Conservation (phyloP, 2,113 vertebrate genomes). For the Ameiurus melas region DNA sequence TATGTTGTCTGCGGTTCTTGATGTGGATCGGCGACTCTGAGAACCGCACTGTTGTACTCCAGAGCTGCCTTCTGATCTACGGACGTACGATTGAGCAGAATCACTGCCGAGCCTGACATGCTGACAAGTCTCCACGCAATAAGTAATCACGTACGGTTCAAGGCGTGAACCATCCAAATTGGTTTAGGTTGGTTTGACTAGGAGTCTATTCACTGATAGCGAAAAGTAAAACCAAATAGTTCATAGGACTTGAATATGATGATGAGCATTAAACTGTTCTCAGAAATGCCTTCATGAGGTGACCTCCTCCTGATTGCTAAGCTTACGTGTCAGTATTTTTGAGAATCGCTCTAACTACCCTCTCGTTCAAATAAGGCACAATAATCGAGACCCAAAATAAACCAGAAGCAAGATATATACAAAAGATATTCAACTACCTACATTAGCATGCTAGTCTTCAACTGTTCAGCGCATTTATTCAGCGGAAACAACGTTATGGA, state of each 20-base stretch:
- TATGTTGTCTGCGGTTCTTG: background rate
- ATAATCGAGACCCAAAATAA: constrained; percentile 7
- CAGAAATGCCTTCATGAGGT: constrained; percentile 50
- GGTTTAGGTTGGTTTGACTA: constrained; percentile 9
- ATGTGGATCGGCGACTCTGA: constrained; percentile 15
- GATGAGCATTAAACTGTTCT: constrained; percentile 20
- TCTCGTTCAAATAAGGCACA: background rate
- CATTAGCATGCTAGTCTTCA: constrained; percentile 35
- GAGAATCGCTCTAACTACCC: background rate
- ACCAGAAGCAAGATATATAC: background rate
- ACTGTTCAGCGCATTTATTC: constrained; percentile 20
- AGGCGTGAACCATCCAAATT: background rate
- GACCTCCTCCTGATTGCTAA: constrained; percentile 30
- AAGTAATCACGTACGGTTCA: background rate
- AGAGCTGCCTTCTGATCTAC: background rate
- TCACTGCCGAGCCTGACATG: constrained; percentile 1
- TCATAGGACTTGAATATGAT: constrained; percentile 33
- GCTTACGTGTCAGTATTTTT: constrained; percentile 20
- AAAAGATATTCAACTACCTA: constrained; percentile 30
- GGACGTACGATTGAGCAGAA: background rate
- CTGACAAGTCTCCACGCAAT: constrained; percentile 9
- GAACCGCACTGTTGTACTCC: background rate
- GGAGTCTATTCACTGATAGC: constrained; percentile 18
- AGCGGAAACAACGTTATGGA: too few species aligned
- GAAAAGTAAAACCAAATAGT: constrained; percentile 19